phyloP scores from a whole-genome alignment of 2,113 vertebrate genomes.

The Carassius auratus region DNA sequence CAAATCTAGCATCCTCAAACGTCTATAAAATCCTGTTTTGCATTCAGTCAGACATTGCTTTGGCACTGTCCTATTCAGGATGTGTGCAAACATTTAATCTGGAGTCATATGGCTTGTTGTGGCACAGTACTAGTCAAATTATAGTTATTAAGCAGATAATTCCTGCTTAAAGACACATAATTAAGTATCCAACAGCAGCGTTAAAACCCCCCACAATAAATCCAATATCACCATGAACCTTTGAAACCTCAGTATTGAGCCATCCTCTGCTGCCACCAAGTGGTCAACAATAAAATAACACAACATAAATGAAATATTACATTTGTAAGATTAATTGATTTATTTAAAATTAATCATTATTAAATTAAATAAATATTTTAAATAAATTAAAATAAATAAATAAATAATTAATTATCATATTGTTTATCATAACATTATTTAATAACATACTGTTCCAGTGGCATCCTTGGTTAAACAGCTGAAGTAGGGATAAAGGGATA shows the following conservation, averaged over 20 bases:
- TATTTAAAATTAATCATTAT: too few relatives aligned
- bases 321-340: too few relatives aligned
- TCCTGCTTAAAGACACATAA: neutral
- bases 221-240: neutral
- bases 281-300: slow-evolving; percentile 51
- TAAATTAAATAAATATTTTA: too few relatives aligned
- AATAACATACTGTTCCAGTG: neutral
- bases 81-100: neutral
- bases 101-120: too few relatives aligned
- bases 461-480: neutral
- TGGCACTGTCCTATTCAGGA: neutral
- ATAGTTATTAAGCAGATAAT: neutral
- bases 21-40: neutral
- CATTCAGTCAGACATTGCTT: neutral
- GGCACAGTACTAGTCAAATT: neutral
- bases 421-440: neutral
- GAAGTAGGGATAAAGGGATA: neutral
- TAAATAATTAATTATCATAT: too few relatives aligned
- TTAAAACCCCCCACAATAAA: neutral
- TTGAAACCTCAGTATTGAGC: neutral
- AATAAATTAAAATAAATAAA: too few relatives aligned
- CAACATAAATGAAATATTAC: neutral
- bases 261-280: slow-evolving; percentile 62
- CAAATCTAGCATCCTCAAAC: neutral
- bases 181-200: neutral